Conservation (phyloP, 2,888 invertebrate species). For the Myathropa florea region DNA sequence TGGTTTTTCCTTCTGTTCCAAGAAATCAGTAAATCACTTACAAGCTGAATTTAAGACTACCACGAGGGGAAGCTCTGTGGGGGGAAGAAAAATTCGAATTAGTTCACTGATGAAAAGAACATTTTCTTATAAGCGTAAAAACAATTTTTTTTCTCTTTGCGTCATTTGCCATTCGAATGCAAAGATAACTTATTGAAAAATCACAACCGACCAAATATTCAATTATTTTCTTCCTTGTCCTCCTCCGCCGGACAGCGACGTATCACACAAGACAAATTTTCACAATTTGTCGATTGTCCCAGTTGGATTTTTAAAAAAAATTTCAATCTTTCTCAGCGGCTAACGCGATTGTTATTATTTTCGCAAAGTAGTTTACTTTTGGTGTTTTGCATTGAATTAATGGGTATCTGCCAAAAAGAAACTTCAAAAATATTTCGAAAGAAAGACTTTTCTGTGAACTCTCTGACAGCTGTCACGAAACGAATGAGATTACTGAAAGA, state of each 20-base stretch:
- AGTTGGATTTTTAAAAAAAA: constrained; percentile 8
- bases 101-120: not conserved
- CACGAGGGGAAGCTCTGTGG: constrained; percentile 39
- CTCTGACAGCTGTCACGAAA: constrained; percentile 72
- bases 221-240: constrained; percentile 8
- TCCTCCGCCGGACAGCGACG: constrained; percentile 34
- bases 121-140: not conserved
- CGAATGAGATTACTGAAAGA: constrained; percentile 58
- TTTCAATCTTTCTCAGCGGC: constrained; percentile 48
- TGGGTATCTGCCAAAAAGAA: constrained; percentile 65
- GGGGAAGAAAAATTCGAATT: constrained; percentile 25
- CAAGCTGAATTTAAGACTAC: constrained; percentile 4
- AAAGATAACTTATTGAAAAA: not conserved
- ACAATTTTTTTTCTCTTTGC: not conserved
- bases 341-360: constrained; percentile 67
- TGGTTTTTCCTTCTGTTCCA: not conserved
- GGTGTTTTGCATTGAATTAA: constrained; percentile 63
- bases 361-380: constrained; percentile 70
- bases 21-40: constrained; percentile 21
- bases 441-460: constrained; percentile 57
- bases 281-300: constrained; percentile 22
- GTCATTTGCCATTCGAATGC: not conserved
- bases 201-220: constrained; percentile 19
- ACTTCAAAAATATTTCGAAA: constrained; percentile 58
- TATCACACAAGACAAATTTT: constrained; percentile 29